These are phyloP conservation scores for Donacobius atricapilla DNA, from an alignment of 2,113 vertebrate genomes.

Conservation along the genomic window DNA sequence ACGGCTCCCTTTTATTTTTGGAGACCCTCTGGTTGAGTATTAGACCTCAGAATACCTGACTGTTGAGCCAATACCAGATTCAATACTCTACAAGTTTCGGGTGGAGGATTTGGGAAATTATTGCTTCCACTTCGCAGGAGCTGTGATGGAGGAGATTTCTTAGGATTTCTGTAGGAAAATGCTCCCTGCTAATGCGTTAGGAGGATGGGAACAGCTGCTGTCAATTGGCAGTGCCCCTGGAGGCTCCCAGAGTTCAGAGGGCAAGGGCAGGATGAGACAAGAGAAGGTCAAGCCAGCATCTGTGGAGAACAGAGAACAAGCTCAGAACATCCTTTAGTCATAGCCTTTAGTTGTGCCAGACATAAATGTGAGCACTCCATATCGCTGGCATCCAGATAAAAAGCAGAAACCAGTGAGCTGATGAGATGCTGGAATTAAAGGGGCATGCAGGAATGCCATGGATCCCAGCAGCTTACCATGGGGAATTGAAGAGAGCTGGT, in stretches of 20 bases:
- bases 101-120: not conserved
- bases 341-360: not conserved
- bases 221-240: not conserved
- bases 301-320: not conserved
- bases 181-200: not conserved
- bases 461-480: accelerated
- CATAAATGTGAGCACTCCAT: accelerated
- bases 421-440: not conserved
- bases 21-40: not conserved
- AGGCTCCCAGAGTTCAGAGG: not conserved
- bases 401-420: accelerated
- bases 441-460: accelerated
- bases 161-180: not conserved
- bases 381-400: not conserved
- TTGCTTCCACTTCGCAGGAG: not conserved
- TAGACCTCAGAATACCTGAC: not conserved
- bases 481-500: not conserved
- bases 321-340: not conserved
- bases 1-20: not conserved
- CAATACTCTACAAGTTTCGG: accelerated
- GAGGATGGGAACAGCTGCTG: not conserved
- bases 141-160: not conserved
- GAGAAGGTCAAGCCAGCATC: not conserved
- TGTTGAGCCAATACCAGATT: not conserved
- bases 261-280: not conserved